Base-by-base conservation (phyloP, 2,888 invertebrate genomes). In the Trissoscelio sp. region DNA sequence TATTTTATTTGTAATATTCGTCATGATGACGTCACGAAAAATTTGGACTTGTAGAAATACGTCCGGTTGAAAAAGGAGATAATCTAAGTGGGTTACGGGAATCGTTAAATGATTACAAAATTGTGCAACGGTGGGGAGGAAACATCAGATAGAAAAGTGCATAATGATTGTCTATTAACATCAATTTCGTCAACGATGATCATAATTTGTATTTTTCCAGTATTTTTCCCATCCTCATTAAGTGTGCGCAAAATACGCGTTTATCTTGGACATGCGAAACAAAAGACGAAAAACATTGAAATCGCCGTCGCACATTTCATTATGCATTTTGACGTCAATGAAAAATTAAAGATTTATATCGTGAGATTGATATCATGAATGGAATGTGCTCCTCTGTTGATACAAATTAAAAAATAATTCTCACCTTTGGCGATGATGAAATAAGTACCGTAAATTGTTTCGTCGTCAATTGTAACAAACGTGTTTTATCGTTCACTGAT, bases 401-500 rank as follows among this genome's bases (percentile, higher is more conserved):
- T 70, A 55, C 22, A 9, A 62, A 78, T 70, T 62, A 57, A 78
- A 62, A 57, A 78, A 57, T 78, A 64, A 70, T 64, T 64, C 44
- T 31, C 78, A 70, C 70, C 64, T 78, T 69, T 70, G 34, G 53
- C 64, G 78, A 64, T 64, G 70, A 78, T 77, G 60, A 78, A 78
- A 70, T 78, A 78, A 78, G 69, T 78, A 64, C 62, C 62, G 69
- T 64, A 70, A 74, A 78, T 78, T 78, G 70, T 78, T 69, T 57
- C n/a, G 37, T 16, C 12, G 53, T 60, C 60, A 77, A 69, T 77
- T 77, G 62, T 57, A 74, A 55, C 77, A 77, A 51, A 12, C 55
- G 9, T 6, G 7, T 51, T 31, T 67, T 31, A 64, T 74, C 53
- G 11, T 74, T 42, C 62, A 37, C 16, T 73, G 72, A 73, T 62